phyloP scores from a whole-genome alignment of 2,797 vertebrate genomes.

The Lophotriccus pileatus region DNA sequence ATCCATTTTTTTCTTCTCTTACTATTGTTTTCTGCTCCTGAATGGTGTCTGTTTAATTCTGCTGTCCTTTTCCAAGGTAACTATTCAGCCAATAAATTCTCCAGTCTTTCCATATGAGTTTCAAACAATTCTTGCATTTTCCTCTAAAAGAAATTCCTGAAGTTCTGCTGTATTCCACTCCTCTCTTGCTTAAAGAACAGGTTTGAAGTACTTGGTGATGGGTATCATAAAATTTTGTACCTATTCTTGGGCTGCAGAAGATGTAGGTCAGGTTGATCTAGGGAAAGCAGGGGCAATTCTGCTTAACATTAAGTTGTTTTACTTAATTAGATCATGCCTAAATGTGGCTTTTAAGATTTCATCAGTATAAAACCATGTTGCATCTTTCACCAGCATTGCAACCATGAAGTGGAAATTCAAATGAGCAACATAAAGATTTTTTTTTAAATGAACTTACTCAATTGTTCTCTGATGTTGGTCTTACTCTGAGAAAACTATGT shows the following conservation, averaged over 20 bases:
- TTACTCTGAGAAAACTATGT: neutral
- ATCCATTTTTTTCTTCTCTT: neutral
- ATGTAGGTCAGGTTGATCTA: neutral
- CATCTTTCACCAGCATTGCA: neutral
- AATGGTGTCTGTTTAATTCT: slow-evolving; percentile 8
- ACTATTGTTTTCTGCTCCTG: neutral
- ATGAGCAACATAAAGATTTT: neutral
- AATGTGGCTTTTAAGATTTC: neutral
- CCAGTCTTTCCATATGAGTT: neutral
- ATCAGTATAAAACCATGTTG: neutral
- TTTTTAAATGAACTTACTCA: neutral
- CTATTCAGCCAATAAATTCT: neutral
- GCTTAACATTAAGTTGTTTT: neutral
- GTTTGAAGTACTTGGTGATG: neutral
- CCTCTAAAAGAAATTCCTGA: neutral
- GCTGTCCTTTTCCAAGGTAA: neutral
- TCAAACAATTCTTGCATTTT: slow-evolving; percentile 4
- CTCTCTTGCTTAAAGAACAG: neutral
- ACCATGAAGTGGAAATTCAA: neutral
- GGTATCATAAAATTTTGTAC: neutral
- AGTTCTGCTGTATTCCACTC: neutral
- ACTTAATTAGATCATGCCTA: neutral
- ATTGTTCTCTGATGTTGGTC: neutral
- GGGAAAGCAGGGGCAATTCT: neutral
- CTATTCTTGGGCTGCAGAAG: neutral